Percentiles rank a stretch among this genome's conserved stretches.
Evolutionary conservation across 2,888 invertebrate species (phyloP).

Genomic region (Caradrina clavipalpis): DNA sequence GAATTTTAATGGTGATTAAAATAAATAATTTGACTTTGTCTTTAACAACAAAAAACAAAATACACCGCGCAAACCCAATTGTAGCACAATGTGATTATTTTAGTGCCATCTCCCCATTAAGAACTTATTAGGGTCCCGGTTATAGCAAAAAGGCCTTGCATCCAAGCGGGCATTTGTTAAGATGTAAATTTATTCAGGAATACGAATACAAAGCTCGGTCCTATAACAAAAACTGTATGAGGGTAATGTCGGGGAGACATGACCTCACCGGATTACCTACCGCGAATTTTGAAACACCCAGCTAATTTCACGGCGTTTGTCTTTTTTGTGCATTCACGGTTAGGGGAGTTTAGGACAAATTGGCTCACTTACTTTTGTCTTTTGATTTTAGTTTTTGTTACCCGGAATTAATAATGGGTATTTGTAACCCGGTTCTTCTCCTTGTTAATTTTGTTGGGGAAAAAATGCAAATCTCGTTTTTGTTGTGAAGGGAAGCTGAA

Average conservation of each 20-base stretch:
- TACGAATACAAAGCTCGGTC: constrained; percentile 81
- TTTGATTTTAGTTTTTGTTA: constrained; percentile 64
- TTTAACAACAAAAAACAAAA: constrained; percentile 52
- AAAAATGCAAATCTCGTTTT: constrained; percentile 54
- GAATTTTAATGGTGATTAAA: no score
- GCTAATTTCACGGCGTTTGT: constrained; percentile 76
- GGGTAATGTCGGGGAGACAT: constrained; percentile 79
- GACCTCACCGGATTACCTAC: constrained; percentile 78
- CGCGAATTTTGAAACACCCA: constrained; percentile 74
- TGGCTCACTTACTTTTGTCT: constrained; percentile 57
- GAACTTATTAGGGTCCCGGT: constrained; percentile 79
- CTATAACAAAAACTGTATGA: constrained; percentile 82
- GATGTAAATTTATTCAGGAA: constrained; percentile 88
- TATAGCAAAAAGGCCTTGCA: constrained; percentile 80
- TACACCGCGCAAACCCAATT: constrained; percentile 63
- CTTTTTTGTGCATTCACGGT: constrained; percentile 74
- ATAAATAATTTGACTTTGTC: no score
- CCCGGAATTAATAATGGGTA: constrained; percentile 47
- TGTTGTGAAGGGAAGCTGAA: constrained; percentile 29
- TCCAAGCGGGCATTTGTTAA: constrained; percentile 80
- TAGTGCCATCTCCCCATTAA: constrained; percentile 79
- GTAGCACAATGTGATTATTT: constrained; percentile 69
- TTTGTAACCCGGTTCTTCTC: constrained; percentile 29
- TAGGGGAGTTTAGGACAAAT: constrained; percentile 60
- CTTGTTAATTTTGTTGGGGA: constrained; percentile 35